These are phyloP conservation scores for Illadopsis cleaveri DNA, from an alignment of 2,113 vertebrate species.

Conservation along the genomic window DNA sequence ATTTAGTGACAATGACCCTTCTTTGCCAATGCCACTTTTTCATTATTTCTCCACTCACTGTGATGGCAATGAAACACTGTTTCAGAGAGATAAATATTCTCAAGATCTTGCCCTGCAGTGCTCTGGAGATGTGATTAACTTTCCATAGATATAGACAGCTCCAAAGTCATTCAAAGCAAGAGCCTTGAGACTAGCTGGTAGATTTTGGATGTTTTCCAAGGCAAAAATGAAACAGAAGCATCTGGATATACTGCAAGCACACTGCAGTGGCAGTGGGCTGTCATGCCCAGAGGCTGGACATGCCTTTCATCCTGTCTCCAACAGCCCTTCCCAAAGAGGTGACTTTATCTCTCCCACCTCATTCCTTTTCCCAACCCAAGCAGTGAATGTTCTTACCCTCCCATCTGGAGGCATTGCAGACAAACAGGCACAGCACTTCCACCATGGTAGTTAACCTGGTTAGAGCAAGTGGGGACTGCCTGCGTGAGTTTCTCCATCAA, in stretches of 20 bases:
- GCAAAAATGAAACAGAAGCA: neutral
- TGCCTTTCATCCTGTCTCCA: neutral
- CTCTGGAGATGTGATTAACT: neutral
- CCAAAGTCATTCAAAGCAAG: neutral
- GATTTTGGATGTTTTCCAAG: neutral
- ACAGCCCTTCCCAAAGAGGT: neutral
- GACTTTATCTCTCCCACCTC: neutral
- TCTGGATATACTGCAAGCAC: neutral
- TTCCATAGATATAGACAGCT: neutral
- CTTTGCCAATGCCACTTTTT: neutral
- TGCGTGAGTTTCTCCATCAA: neutral
- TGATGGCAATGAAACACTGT: neutral
- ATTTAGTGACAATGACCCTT: neutral
- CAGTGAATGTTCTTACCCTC: neutral
- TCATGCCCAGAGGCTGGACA: neutral
- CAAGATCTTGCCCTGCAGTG: neutral
- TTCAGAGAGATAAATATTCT: neutral
- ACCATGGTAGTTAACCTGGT: neutral
- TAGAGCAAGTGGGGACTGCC: neutral
- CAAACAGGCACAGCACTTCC: neutral
- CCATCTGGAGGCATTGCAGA: neutral
- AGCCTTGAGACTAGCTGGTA: neutral
- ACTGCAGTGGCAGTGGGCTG: neutral
- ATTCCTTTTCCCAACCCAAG: accelerated
- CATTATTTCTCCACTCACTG: neutral